Conservation (phyloP, 2,113 vertebrate genomes). For the Aythya baeri region DNA sequence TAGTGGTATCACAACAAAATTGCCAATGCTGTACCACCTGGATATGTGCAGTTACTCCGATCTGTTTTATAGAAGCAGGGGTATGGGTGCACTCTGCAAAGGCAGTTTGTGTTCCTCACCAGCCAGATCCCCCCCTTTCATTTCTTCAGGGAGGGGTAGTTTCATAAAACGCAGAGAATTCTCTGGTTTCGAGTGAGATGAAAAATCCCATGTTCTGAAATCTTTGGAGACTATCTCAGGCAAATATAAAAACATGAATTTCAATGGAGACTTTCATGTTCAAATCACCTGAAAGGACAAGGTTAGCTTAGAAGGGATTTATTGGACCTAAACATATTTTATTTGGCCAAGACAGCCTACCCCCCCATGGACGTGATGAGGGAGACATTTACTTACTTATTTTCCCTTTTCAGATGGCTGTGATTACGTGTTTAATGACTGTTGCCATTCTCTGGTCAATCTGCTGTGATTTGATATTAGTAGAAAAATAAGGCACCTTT, state of each 20-base stretch:
- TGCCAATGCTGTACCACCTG: background rate
- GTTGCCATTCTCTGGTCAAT: constrained; percentile 72
- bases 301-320: constrained; percentile 12
- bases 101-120: background rate
- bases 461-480: constrained; percentile 70
- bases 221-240: background rate
- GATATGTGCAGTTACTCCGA: fast-evolving
- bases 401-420: constrained; percentile 49
- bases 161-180: background rate
- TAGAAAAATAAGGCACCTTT: constrained; percentile 71
- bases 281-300: background rate
- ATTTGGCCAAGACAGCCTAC: background rate
- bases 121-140: background rate
- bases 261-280: background rate
- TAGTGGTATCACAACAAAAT: background rate
- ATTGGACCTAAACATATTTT: background rate
- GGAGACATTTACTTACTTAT: constrained; percentile 14
- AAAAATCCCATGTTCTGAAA: background rate
- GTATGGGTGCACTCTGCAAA: background rate
- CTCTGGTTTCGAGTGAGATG: background rate
- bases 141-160: background rate
- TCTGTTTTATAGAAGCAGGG: background rate
- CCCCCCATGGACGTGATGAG: background rate
- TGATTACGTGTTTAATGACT: constrained; percentile 73
- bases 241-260: background rate